Evolutionary conservation across 2,888 invertebrate species (phyloP), one percentile per base, ranked within the genome.

Genomic region (Caenorhabditis drosophilae): DNA sequence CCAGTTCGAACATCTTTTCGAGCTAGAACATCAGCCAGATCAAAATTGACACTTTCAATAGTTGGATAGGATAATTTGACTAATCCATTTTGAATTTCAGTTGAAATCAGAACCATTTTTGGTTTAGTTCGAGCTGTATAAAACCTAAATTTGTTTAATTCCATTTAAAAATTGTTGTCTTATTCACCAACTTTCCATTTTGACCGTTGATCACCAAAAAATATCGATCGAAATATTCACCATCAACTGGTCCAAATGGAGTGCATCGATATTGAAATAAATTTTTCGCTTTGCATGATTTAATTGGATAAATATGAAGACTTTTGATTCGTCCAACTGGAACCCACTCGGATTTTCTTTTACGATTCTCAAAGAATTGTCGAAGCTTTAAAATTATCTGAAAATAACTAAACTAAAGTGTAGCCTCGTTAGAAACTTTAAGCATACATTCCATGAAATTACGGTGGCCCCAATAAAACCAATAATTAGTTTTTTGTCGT

Each of bases 281-380:
- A 48, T 78, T 55, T 49, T 71, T 70, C 15, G 73, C 73, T 44
- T 74, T 69, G 52, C 78, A 77, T 2, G 79, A 79, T 50, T 80
- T 80, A 53, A 71, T 67, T 11, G 75, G 75, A 42, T 67, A 75
- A 20, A 75, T 38, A 50, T 71, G 69, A 16, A 75, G 69, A 54
- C 54, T 57, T 35, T 67, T 67, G 16, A 75, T 63, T 15, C 66
- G 55, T 7, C 75, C 75, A 31, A 75, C 59, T 27, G 75, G 73
- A 27, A 75, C 47, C 63, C 63, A 74, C 40, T 74, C 73, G 11
- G 44, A 23, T 6, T 42, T 20, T 16, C 23, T 16, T n/a, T 51
- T 40, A 15, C 49, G 41, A 11, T 51, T 57, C 20, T 35, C 42
- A 12, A 53, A 50, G 2, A 40, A 23, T 36, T 57, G 41, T 35